Evolutionary conservation across 2,888 invertebrate species (phyloP), one percentile per base, ranked within the genome.

Genomic region (Hyposoter didymator): DNA sequence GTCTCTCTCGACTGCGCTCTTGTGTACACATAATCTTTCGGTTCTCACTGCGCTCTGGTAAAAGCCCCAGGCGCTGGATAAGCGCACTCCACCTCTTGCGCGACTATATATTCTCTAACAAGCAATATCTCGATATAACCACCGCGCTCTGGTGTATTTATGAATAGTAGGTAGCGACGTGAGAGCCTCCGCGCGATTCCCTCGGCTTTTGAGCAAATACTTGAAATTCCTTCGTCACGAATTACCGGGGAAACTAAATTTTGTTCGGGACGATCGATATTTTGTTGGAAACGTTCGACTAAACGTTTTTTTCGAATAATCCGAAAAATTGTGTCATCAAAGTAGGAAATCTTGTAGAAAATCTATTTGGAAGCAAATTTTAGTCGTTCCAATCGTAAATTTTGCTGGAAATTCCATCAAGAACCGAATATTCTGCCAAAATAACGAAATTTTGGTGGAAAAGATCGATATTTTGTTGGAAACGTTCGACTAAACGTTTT

Each of bases 61-160:
- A 3, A 7, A 80, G 80, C 85, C 84, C 52, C 45, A 43, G 84
- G 84, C 85, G 62, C n/a, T n/a, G 82, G 80, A 83, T 83, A 84
- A 81, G 78, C 81, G 39, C 47, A 85, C 78, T 82, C 85, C 39
- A 69, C 78, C 82, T 82, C 67, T 78, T n/a, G n/a, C n/a, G n/a
- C 69, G 73, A 55, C 70, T 67, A 76, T n/a, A n/a, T n/a, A n/a
- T 67, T 64, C 83, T 76, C 75, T 78, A 82, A 82, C 82, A 78
- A 78, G 85, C 80, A 75, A 76, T 64, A 74, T 55, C 59, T 45
- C 84, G n/a, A 67, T 81, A 69, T 80, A 84, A 47, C 52, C 70
- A 79, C 59, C 12, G 59, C 12, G 59, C 59, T 28, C 66, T 69
- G 28, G 78, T 83, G 69, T 78, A 76, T 85, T 73, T 85, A 78